Percentiles rank a stretch among this genome's conserved stretches.
These are phyloP conservation scores for Diachasma alloeum DNA, from an alignment of 1,140 invertebrate genomes.

Conservation along the genomic window DNA sequence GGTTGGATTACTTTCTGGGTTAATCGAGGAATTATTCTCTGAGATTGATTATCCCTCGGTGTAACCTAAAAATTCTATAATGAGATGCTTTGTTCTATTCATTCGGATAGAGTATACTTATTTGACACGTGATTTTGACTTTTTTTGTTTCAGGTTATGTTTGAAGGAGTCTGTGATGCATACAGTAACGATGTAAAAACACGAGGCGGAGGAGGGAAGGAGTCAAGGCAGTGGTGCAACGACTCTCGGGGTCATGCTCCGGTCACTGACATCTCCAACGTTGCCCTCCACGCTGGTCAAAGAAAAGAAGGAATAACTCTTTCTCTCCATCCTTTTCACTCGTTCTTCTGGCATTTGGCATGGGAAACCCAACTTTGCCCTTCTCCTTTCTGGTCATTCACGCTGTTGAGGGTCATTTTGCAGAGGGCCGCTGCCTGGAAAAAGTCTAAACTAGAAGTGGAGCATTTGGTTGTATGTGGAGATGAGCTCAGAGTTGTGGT, in stretches of 20 bases:
- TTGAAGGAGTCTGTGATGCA: not conserved
- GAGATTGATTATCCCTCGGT: not conserved
- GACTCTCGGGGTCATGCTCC: conserved; percentile 58
- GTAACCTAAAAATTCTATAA: not conserved
- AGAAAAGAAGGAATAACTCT: conserved; percentile 37
- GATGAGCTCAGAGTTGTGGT: not conserved
- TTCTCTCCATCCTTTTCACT: conserved; percentile 34
- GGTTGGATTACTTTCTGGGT: not conserved
- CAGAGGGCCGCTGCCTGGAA: not conserved
- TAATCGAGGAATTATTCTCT: not conserved
- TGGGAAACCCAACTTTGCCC: conserved; percentile 15
- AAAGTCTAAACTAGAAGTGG: not conserved
- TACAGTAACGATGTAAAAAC: conserved; percentile 12
- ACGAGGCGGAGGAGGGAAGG: conserved; percentile 19
- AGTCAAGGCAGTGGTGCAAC: conserved; percentile 45
- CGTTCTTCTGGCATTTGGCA: not conserved
- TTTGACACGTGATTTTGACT: not conserved
- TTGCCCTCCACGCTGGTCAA: conserved; percentile 5
- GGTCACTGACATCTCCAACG: conserved; percentile 54
- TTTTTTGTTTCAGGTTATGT: not conserved
- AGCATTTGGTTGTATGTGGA: not conserved
- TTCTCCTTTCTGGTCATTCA: not conserved
- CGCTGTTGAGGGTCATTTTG: not conserved
- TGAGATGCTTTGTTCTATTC: not conserved
- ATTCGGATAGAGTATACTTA: not conserved